Evolutionary conservation across 2,797 vertebrate genomes (phyloP).

Genomic region (Tinamus major): DNA sequence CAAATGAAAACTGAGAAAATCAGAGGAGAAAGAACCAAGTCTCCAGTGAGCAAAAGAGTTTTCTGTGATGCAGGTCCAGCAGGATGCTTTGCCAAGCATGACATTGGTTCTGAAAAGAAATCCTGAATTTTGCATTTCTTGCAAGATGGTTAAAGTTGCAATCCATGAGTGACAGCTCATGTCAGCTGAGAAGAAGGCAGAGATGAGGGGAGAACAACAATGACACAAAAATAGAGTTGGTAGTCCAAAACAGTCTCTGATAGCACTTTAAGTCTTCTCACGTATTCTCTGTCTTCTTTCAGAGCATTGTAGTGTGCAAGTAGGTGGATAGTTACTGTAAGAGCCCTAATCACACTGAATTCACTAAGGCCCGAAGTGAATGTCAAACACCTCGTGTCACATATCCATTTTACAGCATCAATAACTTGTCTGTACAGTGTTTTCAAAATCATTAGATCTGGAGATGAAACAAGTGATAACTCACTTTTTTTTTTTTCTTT

Average conservation of each 20-base stretch:
- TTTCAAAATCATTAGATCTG: neutral
- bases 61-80: neutral
- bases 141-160: neutral
- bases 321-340: neutral
- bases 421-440: neutral
- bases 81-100: neutral
- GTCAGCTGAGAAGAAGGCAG: neutral
- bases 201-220: neutral
- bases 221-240: neutral
- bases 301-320: neutral
- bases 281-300: neutral
- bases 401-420: neutral
- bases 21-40: neutral
- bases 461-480: neutral
- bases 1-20: slow-evolving; percentile 1
- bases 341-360: neutral
- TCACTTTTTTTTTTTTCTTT: neutral
- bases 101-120: neutral
- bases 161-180: neutral
- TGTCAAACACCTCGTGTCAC: neutral
- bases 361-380: neutral
- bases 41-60: neutral
- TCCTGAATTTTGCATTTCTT: neutral
- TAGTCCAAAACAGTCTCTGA: neutral
- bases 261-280: neutral